These are phyloP conservation scores for Anneissia japonica DNA, from an alignment of 35 echinoderm and acorn worm species.

Conservation along the genomic window DNA sequence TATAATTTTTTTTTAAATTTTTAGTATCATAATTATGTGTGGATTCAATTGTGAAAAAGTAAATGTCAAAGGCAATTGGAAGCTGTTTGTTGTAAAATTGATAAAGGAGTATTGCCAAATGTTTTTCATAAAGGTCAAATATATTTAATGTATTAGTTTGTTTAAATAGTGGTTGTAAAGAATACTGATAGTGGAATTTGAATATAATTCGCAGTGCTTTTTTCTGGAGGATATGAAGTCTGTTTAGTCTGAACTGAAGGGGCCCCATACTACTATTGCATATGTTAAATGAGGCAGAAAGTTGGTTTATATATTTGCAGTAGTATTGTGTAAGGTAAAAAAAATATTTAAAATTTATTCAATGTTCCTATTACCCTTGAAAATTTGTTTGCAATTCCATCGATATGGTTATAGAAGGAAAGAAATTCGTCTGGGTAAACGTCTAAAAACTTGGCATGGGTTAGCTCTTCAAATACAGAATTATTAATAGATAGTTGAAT, in stretches of 20 bases:
- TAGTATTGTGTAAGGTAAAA: background rate
- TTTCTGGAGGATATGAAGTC: background rate
- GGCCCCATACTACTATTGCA: background rate
- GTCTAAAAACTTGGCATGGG: background rate
- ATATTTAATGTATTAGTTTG: background rate
- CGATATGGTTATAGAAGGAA: background rate
- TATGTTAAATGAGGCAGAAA: background rate
- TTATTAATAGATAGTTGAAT: background rate
- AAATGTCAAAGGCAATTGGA: background rate
- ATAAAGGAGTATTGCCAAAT: background rate
- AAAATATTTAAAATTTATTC: background rate
- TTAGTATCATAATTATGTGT: background rate
- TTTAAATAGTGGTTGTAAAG: background rate
- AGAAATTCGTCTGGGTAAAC: background rate
- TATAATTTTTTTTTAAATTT: background rate
- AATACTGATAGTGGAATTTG: background rate
- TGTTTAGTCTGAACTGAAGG: background rate
- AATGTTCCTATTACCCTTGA: background rate
- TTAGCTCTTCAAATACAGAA: background rate
- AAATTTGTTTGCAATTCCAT: background rate
- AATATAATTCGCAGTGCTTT: background rate
- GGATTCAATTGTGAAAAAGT: background rate
- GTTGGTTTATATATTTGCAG: background rate
- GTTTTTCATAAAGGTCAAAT: background rate
- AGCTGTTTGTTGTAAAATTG: background rate